Evolutionary conservation across 2,113 vertebrate species (phyloP).

Genomic region (Arenaria interpres): DNA sequence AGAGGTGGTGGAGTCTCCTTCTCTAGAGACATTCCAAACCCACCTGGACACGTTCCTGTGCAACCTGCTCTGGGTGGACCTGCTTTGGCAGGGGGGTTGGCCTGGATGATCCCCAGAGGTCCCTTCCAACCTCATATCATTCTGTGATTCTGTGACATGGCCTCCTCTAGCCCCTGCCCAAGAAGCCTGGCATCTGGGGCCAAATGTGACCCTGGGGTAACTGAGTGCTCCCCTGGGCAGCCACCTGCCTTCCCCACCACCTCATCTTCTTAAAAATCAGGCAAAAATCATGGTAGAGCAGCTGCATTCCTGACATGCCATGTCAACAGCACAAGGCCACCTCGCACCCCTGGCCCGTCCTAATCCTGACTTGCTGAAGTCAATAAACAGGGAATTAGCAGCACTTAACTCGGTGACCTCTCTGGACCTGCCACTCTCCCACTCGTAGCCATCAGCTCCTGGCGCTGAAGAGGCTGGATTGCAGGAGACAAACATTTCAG

Average conservation of each 20-base stretch:
- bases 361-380: slow-evolving; percentile 9
- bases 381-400: slow-evolving; percentile 34
- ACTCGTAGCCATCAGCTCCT: background rate
- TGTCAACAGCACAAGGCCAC: background rate
- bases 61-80: too few species aligned
- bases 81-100: too few species aligned
- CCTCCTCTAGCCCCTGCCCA: background rate
- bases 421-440: background rate
- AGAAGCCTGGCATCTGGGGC: background rate
- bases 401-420: background rate
- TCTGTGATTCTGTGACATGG: background rate
- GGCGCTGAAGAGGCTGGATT: background rate
- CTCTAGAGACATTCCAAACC: too few species aligned
- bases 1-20: too few species aligned
- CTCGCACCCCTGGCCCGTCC: background rate
- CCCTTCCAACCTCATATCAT: too few species aligned
- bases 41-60: too few species aligned
- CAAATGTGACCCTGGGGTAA: background rate
- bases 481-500: background rate
- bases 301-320: slow-evolving; percentile 9
- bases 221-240: background rate
- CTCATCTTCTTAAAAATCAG: background rate
- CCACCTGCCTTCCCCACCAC: background rate
- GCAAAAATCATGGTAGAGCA: background rate
- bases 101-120: too few species aligned